Evolutionary conservation across 2,113 vertebrate genomes (phyloP), one percentile per base, ranked within the genome.

Genomic region (Platichthys stellatus): DNA sequence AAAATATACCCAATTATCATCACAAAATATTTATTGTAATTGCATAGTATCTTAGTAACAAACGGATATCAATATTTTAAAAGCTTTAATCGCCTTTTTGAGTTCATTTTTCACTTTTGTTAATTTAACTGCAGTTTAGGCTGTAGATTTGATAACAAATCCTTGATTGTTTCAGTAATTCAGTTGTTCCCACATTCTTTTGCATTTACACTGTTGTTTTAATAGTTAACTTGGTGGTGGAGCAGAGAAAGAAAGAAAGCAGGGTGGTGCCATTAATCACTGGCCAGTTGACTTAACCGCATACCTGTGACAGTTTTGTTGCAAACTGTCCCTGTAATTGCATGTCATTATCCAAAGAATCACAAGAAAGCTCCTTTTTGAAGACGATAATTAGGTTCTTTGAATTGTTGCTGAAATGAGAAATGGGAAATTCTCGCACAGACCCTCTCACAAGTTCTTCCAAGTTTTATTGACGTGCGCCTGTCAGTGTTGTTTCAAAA

Each of bases 251-350:
- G 66, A 69, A 78, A 75, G 70, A 86, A 82, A 80, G 63, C 79
- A 14, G 40, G 63, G 56, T 72, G 61, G 63, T 72, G 72, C 75
- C 64, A 74, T 92, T 74, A 83, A 78, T 91, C 86, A 87, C 70
- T 78, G 62, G 24, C 43, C 74, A 77, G 47, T 78, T 54, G 69
- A 67, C 76, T 82, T 83, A 72, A 88, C 56, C 8, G 58, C 85
- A 73, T 69, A 82, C 79, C 69, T 87, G 75, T 79, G 72, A 69
- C 86, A 83, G 67, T 79, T 90, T 85, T 92, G 89, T 84, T 81
- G 70, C 74, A 67, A 72, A 68, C 77, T 78, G 83, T 88, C 76
- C 78, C 72, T 61, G 61, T 90, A 90, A 92, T 91, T 84, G 83
- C 78, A 78, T 63, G 84, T 86, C 82, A 91, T 90, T 89, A 91